Evolutionary conservation across 2,888 invertebrate species (phyloP), one percentile per base, ranked within the genome.

Genomic region (Tetragonula carbonaria): DNA sequence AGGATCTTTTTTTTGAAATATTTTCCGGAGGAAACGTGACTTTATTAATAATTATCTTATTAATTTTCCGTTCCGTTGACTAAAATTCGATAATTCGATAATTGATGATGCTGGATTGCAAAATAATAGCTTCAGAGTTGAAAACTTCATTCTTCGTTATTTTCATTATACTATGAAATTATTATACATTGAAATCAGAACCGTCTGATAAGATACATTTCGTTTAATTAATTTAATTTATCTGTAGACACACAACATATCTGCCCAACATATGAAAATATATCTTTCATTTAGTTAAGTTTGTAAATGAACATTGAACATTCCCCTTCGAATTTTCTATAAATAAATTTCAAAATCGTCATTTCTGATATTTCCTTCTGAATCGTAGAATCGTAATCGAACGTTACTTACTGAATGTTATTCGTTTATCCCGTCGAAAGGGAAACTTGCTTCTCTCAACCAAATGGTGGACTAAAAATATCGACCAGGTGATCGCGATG

Each of bases 401-500:
- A n/a, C 4, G 2, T 57, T n/a, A 57, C 2, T n/a, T n/a, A n/a
- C n/a, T 57, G n/a, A n/a, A n/a, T 57, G 5, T n/a, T 57, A n/a
- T n/a, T n/a, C n/a, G 50, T 50, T 50, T 14, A 50, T 50, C 50
- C 14, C 1, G 16, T 5, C 51, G 51, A 51, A 14, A 51, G 13
- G 14, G 0, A 14, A 51, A 16, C 5, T 57, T 57, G 5, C 14
- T 57, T 57, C n/a, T n/a, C 57, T 57, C 14, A 1, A 5, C n/a
- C 2, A 28, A 28, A 28, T 28, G 28, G 55, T 33, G 4, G 16
- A 28, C 28, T 23, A 18, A 63, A 68, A 59, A 71, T 67, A n/a
- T 68, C 62, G 38, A 33, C 38, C 51, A 74, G 55, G 65, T 71
- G 71, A 28, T 18, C 23, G n/a, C 4, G 18, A 65, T 73, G 33